Conservation (phyloP, 2,113 vertebrate species). For the Rhinichthys klamathensis region DNA sequence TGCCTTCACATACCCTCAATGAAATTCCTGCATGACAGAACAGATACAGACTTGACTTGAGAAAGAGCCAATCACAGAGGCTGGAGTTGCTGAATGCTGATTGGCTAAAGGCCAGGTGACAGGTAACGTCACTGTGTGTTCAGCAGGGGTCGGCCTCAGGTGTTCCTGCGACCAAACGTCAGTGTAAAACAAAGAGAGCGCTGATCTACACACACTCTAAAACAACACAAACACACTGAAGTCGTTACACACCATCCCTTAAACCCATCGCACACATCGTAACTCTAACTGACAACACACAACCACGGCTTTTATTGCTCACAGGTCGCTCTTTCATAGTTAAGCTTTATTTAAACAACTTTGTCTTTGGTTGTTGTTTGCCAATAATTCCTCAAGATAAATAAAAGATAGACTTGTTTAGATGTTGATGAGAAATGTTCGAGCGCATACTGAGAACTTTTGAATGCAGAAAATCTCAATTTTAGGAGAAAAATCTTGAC, state of each 20-base stretch:
- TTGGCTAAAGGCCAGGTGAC: not conserved
- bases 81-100: not conserved
- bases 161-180: constrained; percentile 44
- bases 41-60: too few relatives aligned
- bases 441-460: not conserved
- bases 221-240: constrained; percentile 51
- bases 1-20: not conserved
- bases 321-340: not conserved
- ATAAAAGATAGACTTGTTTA: not conserved
- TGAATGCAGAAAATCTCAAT: not conserved
- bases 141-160: not conserved
- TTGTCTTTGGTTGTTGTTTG: too few relatives aligned
- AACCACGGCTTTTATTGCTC: not conserved
- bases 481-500: not conserved
- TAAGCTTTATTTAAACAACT: not conserved
- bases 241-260: not conserved
- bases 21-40: not conserved
- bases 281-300: not conserved
- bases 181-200: constrained; percentile 37
- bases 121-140: not conserved
- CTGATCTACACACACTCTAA: constrained; percentile 59
- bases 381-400: not conserved
- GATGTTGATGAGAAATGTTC: too few relatives aligned
- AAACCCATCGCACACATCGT: not conserved
- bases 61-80: not conserved